Evolutionary conservation across 2,888 invertebrate species (phyloP).

Genomic region (Callinectes sapidus): DNA sequence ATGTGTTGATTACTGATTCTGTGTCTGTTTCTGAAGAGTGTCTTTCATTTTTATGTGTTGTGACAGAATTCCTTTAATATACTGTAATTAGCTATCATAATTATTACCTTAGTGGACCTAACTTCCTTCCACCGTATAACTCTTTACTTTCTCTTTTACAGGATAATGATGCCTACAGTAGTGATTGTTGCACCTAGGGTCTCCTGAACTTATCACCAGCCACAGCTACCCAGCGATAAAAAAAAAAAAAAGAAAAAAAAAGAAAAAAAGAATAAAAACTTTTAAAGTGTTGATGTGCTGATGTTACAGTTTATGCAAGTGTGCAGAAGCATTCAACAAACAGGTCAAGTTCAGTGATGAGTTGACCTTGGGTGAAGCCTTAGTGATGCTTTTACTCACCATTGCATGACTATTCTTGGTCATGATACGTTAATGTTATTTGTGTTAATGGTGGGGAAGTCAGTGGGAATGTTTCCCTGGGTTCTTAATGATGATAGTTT

Average conservation of each 20-base stretch:
- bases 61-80: neutral
- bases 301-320: slow-evolving; percentile 66
- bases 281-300: slow-evolving; percentile 68
- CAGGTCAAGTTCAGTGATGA: slow-evolving; percentile 55
- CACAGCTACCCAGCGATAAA: slow-evolving; percentile 63
- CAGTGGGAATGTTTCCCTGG: slow-evolving; percentile 27
- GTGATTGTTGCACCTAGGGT: slow-evolving; percentile 68
- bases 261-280: neutral
- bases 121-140: neutral
- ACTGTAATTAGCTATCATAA: neutral
- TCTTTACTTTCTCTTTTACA: slow-evolving; percentile 51
- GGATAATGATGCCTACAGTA: slow-evolving; percentile 67
- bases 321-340: slow-evolving; percentile 68
- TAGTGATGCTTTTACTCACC: slow-evolving; percentile 46
- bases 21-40: neutral
- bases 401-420: neutral
- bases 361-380: slow-evolving; percentile 54
- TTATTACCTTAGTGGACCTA: neutral
- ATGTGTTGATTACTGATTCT: neutral
- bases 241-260: slow-evolving; percentile 41
- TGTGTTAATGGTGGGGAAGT: neutral
- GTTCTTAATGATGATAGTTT: slow-evolving; percentile 30
- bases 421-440: slow-evolving; percentile 18
- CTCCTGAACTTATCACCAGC: slow-evolving; percentile 36
- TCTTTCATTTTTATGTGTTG: neutral